Evolutionary conservation across 2,797 vertebrate species (phyloP).

Genomic region (Sebastes hubbsi): DNA sequence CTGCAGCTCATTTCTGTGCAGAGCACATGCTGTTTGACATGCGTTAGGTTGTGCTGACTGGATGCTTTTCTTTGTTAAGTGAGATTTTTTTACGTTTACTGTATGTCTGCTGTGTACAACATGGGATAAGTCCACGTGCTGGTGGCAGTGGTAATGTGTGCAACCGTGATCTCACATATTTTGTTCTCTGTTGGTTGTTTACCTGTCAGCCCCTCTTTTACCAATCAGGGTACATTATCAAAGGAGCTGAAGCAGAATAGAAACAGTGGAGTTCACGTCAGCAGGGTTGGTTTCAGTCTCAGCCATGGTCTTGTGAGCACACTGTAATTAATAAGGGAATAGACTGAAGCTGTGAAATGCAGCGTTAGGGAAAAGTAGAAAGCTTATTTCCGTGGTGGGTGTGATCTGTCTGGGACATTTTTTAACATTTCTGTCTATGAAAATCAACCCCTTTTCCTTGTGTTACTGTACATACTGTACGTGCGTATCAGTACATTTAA

Average conservation of each 20-base stretch:
- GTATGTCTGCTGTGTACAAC: neutral
- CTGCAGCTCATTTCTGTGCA: constrained; percentile 2
- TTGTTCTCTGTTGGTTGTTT: constrained; percentile 1
- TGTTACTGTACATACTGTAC: neutral
- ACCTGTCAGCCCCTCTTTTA: neutral
- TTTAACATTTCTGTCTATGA: neutral
- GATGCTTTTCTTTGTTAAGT: neutral
- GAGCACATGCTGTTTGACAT: constrained; percentile 4
- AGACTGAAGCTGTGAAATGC: constrained; percentile 12
- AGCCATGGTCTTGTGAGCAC: constrained; percentile 27
- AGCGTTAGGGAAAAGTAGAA: neutral
- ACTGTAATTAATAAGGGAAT: constrained; percentile 40
- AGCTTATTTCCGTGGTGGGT: neutral
- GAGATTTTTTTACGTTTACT: neutral
- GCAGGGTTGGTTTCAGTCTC: constrained; percentile 14
- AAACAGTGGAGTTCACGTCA: neutral
- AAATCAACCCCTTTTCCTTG: neutral
- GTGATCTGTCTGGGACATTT: neutral
- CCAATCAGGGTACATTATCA: neutral
- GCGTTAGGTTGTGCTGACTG: neutral
- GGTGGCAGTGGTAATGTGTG: neutral
- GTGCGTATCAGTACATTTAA: neutral
- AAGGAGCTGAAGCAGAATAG: constrained; percentile 11
- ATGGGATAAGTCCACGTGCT: neutral
- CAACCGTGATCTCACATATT: neutral